Percentiles rank a stretch among this genome's conserved stretches.
phyloP scores from a whole-genome alignment of 2,888 invertebrate genomes.

The Archips crataeganus region DNA sequence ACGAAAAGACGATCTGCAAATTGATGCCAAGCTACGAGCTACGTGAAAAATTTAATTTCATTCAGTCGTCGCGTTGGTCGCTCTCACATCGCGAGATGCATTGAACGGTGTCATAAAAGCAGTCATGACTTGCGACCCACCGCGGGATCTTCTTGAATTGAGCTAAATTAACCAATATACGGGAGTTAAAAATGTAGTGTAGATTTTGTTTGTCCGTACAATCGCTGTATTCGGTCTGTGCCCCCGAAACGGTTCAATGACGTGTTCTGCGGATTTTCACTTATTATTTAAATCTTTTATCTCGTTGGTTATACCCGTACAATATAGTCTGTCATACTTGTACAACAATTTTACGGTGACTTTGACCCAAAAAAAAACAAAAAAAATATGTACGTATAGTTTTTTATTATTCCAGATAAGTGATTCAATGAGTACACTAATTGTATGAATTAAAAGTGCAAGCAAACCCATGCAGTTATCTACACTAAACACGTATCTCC shows the following conservation, averaged over 20 bases:
- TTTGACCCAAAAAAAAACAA: too few relatives aligned
- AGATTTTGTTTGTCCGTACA: conserved; percentile 50
- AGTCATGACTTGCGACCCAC: conserved; percentile 43
- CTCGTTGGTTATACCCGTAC: neutral
- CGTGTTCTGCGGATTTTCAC: conserved; percentile 51
- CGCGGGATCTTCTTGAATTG: conserved; percentile 51
- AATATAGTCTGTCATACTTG: neutral
- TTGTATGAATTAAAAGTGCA: too few relatives aligned
- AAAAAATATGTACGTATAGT: too few relatives aligned
- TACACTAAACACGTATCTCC: too few relatives aligned
- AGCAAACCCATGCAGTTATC: too few relatives aligned
- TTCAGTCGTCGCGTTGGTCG: conserved; percentile 13
- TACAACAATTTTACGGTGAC: neutral
- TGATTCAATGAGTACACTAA: too few relatives aligned
- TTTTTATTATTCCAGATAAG: too few relatives aligned
- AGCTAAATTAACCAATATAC: conserved; percentile 54
- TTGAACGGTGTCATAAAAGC: conserved; percentile 47
- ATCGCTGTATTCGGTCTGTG: conserved; percentile 50
- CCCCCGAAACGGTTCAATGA: conserved; percentile 66
- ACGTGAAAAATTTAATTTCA: neutral
- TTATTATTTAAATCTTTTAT: conserved; percentile 13
- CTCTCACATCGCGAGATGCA: conserved; percentile 16
- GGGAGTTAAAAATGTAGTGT: conserved; percentile 50
- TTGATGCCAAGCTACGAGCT: too few relatives aligned
- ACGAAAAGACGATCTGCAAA: too few relatives aligned